Base-by-base conservation (phyloP, 2,113 vertebrate genomes). In the Gila orcuttii region DNA sequence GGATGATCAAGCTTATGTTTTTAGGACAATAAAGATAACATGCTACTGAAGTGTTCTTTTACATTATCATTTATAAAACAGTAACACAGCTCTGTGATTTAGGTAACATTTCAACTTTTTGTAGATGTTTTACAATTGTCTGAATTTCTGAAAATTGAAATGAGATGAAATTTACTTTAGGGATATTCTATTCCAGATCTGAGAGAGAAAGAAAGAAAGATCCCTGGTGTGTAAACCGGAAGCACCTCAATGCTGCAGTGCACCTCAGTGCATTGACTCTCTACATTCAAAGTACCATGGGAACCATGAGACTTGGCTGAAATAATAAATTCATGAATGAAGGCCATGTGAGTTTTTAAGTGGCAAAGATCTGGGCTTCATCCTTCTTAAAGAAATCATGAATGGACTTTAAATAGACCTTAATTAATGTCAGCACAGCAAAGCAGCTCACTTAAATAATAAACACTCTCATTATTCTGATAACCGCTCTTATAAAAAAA, bases 231-330 rank as follows among this genome's bases (percentile, higher is more conserved):
- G 13, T 64, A 64, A 75, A 47, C 15, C 5, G 10, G 45, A 50
- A n/a, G 39, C 75, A 45, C 19, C 31, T 79, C 52, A 39, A 62
- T 69, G 10, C 73, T 57, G 28, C 13, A 73, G 25, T 15, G 50
- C 50, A 52, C 25, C 28, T 17, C 45, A 25, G 68, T 28, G 52
- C 60, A 79, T 31, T 19, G 33, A 60, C 74, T 19, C 47, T 2
- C 3, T 25, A 39, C 39, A 73, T 87, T 73, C 82, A 74, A 79
- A 55, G 77, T 31, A 19, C 47, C 64, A 82, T 81, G 57, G 60
- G 71, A 71, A 85, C 75, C 82, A 78, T 81, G 76, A 84, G 86
- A 80, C 50, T 85, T 33, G 55, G 68, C 86, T 73, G 50, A 55
- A 59, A 64, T 71, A 47, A 55, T 13, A 3, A 78, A 71, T n/a